Evolutionary conservation across 2,888 invertebrate species (phyloP), one percentile per base, ranked within the genome.

Genomic region (Hemithea aestivaria): DNA sequence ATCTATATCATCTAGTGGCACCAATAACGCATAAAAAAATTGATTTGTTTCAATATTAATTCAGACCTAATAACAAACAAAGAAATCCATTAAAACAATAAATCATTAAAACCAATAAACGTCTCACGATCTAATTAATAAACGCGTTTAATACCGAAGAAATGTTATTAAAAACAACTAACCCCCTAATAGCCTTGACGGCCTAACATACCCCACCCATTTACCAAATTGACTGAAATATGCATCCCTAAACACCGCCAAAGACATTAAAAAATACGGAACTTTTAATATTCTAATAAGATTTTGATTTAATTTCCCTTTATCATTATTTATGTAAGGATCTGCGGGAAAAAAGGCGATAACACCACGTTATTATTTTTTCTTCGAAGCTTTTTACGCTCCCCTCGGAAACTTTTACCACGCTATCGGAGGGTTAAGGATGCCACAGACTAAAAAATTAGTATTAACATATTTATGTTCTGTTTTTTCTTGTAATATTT

Each of bases 261-360:
- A 74, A 73, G 82, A 85, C 85, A 85, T 85, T 83, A 84, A 82
- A 84, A 80, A 78, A 76, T 72, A 62, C 69, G 58, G 66, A 83
- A 85, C 81, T 87, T 87, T 87, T 85, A 87, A 87, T 85, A 82
- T 82, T 73, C 68, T 83, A 82, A 84, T 85, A 85, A 83, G 85
- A 82, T 74, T 81, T 84, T 84, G 85, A 87, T 87, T 85, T 87
- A 87, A 87, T 85, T 87, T 84, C 79, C 75, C 69, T 87, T 87
- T 85, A 87, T 85, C 82, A 84, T 87, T 87, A 87, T 87, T 87
- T 85, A 87, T 87, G 87, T 77, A 83, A 74, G 76, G 66, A 71
- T 68, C 70, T 73, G 60, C 66, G 67, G 75, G 65, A 74, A 73
- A 57, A 64, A 76, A 82, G 76, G 74, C 81, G 81, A 75, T 83